phyloP scores from a whole-genome alignment of 2,888 invertebrate species.

The Dusona sp. region DNA sequence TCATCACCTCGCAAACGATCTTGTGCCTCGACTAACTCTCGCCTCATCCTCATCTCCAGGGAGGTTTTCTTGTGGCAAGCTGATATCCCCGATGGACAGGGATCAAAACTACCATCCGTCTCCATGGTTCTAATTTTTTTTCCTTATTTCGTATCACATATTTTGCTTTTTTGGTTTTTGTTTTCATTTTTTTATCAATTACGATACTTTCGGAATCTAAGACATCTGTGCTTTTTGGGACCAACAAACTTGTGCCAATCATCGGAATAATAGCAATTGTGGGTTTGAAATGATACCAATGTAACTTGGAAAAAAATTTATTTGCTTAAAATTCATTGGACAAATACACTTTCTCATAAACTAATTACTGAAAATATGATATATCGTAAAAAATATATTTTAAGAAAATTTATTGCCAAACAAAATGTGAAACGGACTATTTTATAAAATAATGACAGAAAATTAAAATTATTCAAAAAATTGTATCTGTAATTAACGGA shows the following conservation, averaged over 20 bases:
- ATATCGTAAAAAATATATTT: background rate
- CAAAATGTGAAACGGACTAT: background rate
- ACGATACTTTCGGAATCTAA: background rate
- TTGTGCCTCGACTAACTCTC: conserved; percentile 53
- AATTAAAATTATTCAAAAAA: background rate
- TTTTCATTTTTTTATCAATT: background rate
- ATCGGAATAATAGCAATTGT: background rate
- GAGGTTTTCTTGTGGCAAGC: conserved; percentile 48
- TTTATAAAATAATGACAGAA: background rate
- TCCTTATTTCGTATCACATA: background rate
- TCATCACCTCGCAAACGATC: conserved; percentile 83
- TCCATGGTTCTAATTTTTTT: conserved; percentile 4
- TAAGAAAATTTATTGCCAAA: background rate
- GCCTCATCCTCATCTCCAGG: conserved; percentile 51
- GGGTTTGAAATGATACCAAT: no score
- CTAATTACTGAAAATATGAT: background rate
- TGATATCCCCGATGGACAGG: conserved; percentile 15
- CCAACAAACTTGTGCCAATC: background rate
- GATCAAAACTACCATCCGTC: conserved; percentile 24
- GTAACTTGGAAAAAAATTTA: conserved; percentile 14
- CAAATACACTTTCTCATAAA: background rate
- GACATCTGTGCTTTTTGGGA: background rate
- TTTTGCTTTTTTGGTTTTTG: background rate
- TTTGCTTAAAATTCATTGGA: background rate
- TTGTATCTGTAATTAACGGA: background rate